Base-by-base conservation (phyloP, 2,888 invertebrate species). In the Campoplex capitator region DNA sequence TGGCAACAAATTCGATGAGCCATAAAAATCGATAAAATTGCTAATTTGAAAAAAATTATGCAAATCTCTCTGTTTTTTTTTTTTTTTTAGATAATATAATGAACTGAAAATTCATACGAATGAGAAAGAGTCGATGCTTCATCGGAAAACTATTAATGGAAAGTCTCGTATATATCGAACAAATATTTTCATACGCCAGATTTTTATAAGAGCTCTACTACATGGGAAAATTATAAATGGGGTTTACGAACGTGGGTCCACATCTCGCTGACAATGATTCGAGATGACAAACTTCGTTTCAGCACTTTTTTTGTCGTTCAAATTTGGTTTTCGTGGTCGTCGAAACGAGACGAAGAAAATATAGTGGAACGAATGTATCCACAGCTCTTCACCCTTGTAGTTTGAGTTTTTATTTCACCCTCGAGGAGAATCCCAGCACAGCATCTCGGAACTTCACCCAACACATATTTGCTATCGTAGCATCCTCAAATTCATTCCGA, bases 231-330 rank as follows among this genome's bases (percentile, higher is more conserved):
- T 84, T 13, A 67, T 28, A 23, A 7, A 74, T 45, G 38, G 6
- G n/a, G 13, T 9, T 23, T 42, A 18, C 7, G 35, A 18, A 45
- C 58, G 45, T 58, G 18, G 9, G n/a, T 73, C 11, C 35, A n/a
- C n/a, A 70, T 51, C 62, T 58, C 68, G 82, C 82, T 78, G 68
- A 70, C 75, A 23, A 23, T 23, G 23, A 23, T 0, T 73, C 79
- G 56, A 16, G 78, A 76, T 79, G 71, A 65, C 83, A 79, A 75
- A 71, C 70, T 83, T 70, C 45, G 73, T 42, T 82, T 38, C 28
- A 54, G 68, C 70, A 75, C 70, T 58, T 85, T 65, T 83, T 79
- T 6, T 58, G 35, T 23, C 23, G 23, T 65, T 42, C 18, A 35
- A 48, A 23, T 23, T 56, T 58, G n/a, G 51, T 75, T 42, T 32